Conservation (phyloP, 35 echinoderm and acorn worm species). For the Holothuria glaberrima region DNA sequence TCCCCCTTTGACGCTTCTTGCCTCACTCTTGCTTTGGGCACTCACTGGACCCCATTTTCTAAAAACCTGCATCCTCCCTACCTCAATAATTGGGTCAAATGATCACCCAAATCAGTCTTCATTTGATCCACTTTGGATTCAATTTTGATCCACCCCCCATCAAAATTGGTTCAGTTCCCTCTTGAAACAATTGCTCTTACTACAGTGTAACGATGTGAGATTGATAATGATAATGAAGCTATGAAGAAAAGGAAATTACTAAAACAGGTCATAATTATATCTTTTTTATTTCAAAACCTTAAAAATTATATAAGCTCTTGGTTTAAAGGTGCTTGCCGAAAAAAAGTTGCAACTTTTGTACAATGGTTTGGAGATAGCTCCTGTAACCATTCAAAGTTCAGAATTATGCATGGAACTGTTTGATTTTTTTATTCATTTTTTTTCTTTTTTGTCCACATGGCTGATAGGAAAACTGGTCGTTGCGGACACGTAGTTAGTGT, state of each 20-base stretch:
- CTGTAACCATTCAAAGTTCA: slow-evolving; percentile 12
- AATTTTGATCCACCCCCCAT: not conserved
- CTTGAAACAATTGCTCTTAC: slow-evolving; percentile 8
- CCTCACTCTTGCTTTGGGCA: not conserved
- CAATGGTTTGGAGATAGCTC: not conserved
- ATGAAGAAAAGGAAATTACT: slow-evolving; percentile 11
- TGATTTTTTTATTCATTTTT: not conserved
- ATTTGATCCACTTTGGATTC: not conserved
- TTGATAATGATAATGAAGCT: not conserved
- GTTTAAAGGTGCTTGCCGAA: not conserved
- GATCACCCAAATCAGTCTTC: slow-evolving; percentile 4
- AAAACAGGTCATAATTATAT: slow-evolving; percentile 2
- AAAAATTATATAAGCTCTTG: not conserved
- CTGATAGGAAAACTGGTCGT: not conserved
- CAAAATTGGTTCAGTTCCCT: slow-evolving; percentile 4
- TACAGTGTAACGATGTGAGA: slow-evolving; percentile 1
- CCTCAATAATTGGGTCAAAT: slow-evolving; percentile 7
- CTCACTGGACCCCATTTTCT: slow-evolving; percentile 18
- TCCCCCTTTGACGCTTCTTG: not conserved
- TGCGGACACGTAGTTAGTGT: slow-evolving; percentile 1
- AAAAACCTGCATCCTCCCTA: slow-evolving; percentile 15
- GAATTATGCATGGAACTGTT: slow-evolving; percentile 17
- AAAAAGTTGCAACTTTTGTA: slow-evolving; percentile 4
- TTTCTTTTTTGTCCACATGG: not conserved
- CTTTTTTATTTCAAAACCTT: not conserved